A percentile compares a stretch with the other conserved stretches of the same genome.
Conservation (phyloP, 2,888 invertebrate species). For the Lasioglossum figueresi region DNA sequence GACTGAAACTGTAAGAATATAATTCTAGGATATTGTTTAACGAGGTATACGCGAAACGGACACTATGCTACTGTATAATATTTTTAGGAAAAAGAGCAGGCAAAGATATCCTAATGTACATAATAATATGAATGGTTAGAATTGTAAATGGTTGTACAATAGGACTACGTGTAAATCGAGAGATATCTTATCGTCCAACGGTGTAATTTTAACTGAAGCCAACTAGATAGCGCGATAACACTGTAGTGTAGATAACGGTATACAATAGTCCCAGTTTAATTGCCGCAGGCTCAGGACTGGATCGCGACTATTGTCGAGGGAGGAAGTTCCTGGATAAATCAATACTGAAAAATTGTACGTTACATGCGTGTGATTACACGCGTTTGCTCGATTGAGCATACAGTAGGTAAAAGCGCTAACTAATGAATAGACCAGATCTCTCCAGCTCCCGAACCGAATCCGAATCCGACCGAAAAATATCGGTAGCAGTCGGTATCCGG, state of each 20-base stretch:
- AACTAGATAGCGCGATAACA: not conserved
- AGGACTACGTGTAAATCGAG: not conserved
- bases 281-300: not conserved
- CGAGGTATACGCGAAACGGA: not conserved
- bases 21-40: not conserved
- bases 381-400: not conserved
- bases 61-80: not conserved
- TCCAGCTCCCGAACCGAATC: not conserved
- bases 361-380: not conserved
- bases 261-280: slow-evolving; percentile 4
- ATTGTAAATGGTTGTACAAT: not conserved
- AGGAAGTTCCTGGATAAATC: not conserved
- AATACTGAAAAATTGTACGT: not conserved
- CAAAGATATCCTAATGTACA: not conserved
- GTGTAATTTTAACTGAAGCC: not conserved
- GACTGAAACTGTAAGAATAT: not conserved
- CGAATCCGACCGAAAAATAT: not conserved
- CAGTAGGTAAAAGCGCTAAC: not conserved
- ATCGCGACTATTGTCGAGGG: not conserved
- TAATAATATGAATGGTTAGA: not conserved
- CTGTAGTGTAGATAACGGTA: not conserved
- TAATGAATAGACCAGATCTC: not conserved
- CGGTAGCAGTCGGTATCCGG: not conserved
- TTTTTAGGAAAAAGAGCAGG: not conserved
- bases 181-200: not conserved